Conservation (phyloP, 2,888 invertebrate species). For the Protonemura montana region DNA sequence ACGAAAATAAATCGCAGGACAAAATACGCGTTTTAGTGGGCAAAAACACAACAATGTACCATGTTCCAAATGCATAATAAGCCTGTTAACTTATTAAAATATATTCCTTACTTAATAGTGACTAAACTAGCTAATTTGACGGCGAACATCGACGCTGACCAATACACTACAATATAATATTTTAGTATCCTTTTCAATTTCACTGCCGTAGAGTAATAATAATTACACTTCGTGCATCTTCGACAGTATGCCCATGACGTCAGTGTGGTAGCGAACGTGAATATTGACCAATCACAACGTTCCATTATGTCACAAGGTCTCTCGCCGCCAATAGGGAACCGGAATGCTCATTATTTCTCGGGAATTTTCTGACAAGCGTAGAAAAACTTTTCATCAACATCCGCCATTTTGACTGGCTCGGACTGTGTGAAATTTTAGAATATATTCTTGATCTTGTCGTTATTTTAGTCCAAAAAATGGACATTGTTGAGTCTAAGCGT, state of each 20-base stretch:
- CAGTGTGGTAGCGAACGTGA: constrained; percentile 55
- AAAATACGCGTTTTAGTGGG: not conserved
- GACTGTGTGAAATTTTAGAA: constrained; percentile 79
- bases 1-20: not conserved
- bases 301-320: constrained; percentile 61
- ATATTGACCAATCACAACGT: constrained; percentile 57
- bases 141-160: not conserved
- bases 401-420: constrained; percentile 91
- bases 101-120: not conserved
- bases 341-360: constrained; percentile 61
- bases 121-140: not conserved
- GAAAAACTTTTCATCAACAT: constrained; percentile 94
- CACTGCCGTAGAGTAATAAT: constrained; percentile 48
- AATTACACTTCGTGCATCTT: constrained; percentile 51
- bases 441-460: constrained; percentile 74
- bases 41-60: not conserved
- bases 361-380: constrained; percentile 89
- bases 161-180: constrained; percentile 10
- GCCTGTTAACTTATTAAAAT: not conserved
- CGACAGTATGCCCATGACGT: constrained; percentile 47
- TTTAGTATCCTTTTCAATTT: constrained; percentile 14
- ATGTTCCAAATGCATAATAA: not conserved
- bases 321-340: constrained; percentile 58
- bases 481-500: constrained; percentile 56
- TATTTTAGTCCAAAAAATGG: constrained; percentile 54